A percentile compares a stretch with the other conserved stretches of the same genome.
phyloP scores from a whole-genome alignment of 1,140 invertebrate species.

The Neodiprion virginianus region DNA sequence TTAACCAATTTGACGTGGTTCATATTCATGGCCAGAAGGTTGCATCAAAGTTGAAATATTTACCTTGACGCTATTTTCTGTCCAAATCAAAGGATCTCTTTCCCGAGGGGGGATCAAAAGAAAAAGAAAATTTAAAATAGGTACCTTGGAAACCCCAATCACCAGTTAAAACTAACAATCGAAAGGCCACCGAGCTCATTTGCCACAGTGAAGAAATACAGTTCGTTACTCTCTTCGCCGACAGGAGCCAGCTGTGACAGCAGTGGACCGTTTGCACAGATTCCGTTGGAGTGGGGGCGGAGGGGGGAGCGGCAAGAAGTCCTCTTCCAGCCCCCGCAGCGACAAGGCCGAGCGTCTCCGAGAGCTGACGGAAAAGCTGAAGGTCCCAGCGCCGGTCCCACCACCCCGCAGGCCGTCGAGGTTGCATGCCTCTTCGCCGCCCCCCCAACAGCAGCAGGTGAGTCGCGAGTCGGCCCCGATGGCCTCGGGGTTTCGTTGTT shows the following conservation, averaged over 20 bases:
- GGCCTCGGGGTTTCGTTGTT: too few relatives aligned
- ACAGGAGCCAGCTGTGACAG: constrained; percentile 56
- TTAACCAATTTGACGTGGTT: too few relatives aligned
- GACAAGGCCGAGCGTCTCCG: constrained; percentile 74
- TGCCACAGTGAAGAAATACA: too few relatives aligned
- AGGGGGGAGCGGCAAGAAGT: constrained; percentile 53
- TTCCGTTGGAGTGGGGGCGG: constrained; percentile 75
- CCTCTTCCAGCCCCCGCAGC: constrained; percentile 61
- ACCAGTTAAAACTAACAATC: too few relatives aligned
- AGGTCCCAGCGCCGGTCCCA: constrained; percentile 59
- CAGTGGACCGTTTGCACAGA: constrained; percentile 79
- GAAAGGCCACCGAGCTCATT: too few relatives aligned
- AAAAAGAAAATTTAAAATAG: too few relatives aligned
- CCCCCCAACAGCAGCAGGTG: constrained; percentile 35
- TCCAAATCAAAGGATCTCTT: too few relatives aligned
- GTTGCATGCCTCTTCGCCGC: constrained; percentile 54
- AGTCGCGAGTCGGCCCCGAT: constrained; percentile 10
- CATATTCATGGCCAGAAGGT: too few relatives aligned
- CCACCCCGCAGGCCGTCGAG: constrained; percentile 54
- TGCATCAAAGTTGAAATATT: too few relatives aligned
- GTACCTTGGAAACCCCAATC: too few relatives aligned
- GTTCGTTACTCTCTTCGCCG: neutral
- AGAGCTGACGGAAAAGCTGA: constrained; percentile 78
- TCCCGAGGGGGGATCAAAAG: too few relatives aligned
- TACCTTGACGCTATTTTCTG: too few relatives aligned